Conservation (phyloP, 2,113 vertebrate genomes). For the Melierax canorus region DNA sequence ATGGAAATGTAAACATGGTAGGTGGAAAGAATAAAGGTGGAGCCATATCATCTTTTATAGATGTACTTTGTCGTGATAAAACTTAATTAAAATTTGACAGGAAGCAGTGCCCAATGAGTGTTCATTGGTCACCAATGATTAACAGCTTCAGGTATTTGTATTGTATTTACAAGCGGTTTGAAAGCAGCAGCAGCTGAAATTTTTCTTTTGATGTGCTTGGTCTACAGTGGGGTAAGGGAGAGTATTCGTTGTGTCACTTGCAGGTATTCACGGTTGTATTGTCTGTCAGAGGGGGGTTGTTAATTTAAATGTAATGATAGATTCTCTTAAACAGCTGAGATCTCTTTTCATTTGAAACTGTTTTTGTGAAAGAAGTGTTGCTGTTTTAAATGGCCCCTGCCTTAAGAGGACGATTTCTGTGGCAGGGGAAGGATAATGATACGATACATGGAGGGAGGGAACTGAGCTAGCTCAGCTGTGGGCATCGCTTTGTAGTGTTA, state of each 20-base stretch:
- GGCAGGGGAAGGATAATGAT: not conserved
- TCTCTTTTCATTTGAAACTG: not conserved
- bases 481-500: accelerated
- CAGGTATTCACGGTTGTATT: not conserved
- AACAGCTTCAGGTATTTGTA: not conserved
- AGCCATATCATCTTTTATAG: not conserved
- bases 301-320: not conserved
- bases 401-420: not conserved
- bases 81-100: not conserved
- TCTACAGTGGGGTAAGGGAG: not conserved
- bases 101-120: not conserved
- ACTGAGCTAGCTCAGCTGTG: not conserved
- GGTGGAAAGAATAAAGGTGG: not conserved
- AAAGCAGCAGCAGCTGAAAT: not conserved
- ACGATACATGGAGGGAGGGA: accelerated
- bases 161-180: not conserved
- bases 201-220: not conserved
- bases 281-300: too few species aligned
- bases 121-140: not conserved
- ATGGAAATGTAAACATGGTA: not conserved
- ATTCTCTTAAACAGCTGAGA: not conserved
- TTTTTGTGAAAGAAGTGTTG: not conserved
- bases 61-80: not conserved
- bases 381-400: not conserved
- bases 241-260: not conserved